Conservation (phyloP, 2,797 vertebrate genomes). For the Tinamus major region DNA sequence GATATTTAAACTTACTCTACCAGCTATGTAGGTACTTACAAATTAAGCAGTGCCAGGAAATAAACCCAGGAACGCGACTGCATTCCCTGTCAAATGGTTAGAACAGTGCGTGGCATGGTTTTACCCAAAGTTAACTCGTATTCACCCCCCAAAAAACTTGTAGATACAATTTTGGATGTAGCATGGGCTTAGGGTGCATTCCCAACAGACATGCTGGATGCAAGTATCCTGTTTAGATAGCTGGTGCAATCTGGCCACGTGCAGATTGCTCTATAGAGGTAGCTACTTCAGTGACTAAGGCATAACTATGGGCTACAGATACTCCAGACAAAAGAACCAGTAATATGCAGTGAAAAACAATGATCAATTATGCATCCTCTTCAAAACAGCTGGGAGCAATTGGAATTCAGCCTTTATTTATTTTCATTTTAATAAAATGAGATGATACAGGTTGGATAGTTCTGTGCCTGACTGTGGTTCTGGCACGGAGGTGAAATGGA, state of each 20-base stretch:
- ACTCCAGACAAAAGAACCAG: not conserved
- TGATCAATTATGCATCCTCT: not conserved
- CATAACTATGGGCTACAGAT: not conserved
- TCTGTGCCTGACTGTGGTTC: not conserved
- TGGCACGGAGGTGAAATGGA: not conserved
- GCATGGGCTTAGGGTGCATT: not conserved
- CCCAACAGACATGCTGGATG: not conserved
- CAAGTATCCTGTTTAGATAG: not conserved
- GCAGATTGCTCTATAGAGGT: not conserved
- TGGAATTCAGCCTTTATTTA: not conserved
- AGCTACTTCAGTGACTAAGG: not conserved
- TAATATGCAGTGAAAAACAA: not conserved
- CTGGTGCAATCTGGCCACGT: not conserved
- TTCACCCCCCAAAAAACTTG: accelerated
- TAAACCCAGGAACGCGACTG: not conserved
- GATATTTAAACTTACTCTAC: not conserved
- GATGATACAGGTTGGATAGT: not conserved
- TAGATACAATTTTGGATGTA: not conserved
- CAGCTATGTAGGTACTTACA: not conserved
- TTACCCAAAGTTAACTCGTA: not conserved
- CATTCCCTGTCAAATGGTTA: not conserved
- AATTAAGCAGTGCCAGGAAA: not conserved
- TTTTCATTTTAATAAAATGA: not conserved
- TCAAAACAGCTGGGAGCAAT: not conserved
- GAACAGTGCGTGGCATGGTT: not conserved